Evolutionary conservation across 2,888 invertebrate species (phyloP).

Genomic region (Napeogenes sylphis): DNA sequence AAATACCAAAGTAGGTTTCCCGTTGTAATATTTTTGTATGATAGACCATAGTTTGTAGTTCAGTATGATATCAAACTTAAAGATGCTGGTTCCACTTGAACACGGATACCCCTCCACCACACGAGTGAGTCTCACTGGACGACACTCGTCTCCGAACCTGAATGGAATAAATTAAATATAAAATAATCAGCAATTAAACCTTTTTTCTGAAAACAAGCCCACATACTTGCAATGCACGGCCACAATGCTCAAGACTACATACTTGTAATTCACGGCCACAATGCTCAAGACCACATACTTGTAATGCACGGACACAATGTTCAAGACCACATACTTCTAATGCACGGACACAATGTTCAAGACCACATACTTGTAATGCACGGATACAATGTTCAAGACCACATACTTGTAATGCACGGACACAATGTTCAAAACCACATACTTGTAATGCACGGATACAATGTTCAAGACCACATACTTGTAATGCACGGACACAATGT

Average conservation of each 20-base stretch:
- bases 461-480: constrained; percentile 51
- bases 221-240: too few species aligned
- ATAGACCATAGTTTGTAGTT: constrained; percentile 84
- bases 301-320: too few species aligned
- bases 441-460: constrained; percentile 74
- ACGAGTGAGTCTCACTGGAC: constrained; percentile 85
- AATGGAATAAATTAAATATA: background rate
- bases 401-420: constrained; percentile 75
- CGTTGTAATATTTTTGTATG: constrained; percentile 82
- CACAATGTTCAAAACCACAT: constrained; percentile 15
- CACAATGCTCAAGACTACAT: constrained; percentile 15
- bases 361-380: constrained; percentile 68
- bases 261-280: constrained; percentile 74
- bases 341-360: constrained; percentile 46
- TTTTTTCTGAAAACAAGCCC: background rate
- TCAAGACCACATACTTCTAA: constrained; percentile 60
- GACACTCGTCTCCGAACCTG: constrained; percentile 83
- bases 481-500: constrained; percentile 62
- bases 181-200: too few species aligned
- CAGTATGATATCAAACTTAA: constrained; percentile 87
- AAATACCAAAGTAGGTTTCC: constrained; percentile 84
- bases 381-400: constrained; percentile 42
- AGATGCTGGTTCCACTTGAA: constrained; percentile 76
- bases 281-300: too few species aligned
- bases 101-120: constrained; percentile 84